Conservation (phyloP, 2,113 vertebrate species). For the Actenoides lindsayi region DNA sequence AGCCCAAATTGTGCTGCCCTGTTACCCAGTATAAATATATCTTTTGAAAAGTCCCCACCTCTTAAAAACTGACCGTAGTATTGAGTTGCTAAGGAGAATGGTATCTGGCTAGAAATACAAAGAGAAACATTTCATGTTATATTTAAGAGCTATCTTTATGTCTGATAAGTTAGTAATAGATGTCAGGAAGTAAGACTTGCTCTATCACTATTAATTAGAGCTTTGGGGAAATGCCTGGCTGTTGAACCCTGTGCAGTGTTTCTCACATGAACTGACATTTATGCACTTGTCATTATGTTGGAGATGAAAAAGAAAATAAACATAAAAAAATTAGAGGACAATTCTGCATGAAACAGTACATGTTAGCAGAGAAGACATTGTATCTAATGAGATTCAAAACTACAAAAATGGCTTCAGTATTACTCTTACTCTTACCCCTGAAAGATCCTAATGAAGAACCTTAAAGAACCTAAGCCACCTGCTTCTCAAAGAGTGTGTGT, state of each 20-base stretch:
- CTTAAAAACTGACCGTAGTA: neutral
- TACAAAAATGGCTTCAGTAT: neutral
- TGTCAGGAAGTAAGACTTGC: constrained; percentile 1
- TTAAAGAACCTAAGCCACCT: neutral
- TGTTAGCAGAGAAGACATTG: neutral
- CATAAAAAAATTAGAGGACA: neutral
- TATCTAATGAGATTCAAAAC: neutral
- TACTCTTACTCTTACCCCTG: neutral
- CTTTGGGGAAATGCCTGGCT: neutral
- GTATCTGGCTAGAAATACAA: neutral
- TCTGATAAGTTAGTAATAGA: constrained; percentile 26
- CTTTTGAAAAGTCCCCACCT: neutral
- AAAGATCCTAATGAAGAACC: neutral
- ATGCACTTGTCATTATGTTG: neutral
- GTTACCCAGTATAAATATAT: neutral
- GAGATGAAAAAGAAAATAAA: constrained; percentile 15
- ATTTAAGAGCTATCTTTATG: constrained; percentile 14
- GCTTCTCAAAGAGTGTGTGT: neutral
- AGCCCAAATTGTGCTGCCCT: neutral
- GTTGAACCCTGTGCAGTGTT: neutral
- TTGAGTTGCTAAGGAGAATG: neutral
- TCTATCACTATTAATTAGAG: constrained; percentile 5
- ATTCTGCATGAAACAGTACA: neutral
- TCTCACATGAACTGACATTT: constrained; percentile 2
- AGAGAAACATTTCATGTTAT: neutral